Base-by-base conservation (phyloP, 1,140 invertebrate genomes). In the Microplitis mediator region DNA sequence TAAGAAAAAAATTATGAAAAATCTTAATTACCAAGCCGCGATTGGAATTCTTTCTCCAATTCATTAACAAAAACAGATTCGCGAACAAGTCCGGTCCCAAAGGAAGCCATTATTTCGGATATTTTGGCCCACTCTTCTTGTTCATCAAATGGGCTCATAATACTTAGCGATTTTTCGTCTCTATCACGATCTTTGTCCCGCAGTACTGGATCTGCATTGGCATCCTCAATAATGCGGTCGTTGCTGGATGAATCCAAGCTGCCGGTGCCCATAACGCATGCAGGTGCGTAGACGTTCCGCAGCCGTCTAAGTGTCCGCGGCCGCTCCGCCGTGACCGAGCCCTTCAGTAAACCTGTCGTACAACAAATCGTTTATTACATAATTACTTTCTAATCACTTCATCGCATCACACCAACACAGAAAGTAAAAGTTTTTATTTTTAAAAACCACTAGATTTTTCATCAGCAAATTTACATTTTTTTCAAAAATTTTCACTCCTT, bases 121-220 rank as follows among this genome's bases (percentile, higher is more conserved):
- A 98, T 97, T 86, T 97, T 96, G 1, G 95, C 94, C 94, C 96
- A 97, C 85, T 97, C 96, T 87, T 97, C 95, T 83, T 91, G 91
- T 80, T 97, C 95, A 88, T 97, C 95, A 84, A 97, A 95, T 0
- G 95, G 94, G 80, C 94, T 95, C 74, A 96, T 90, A 66, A 94
- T 91, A 13, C 92, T 93, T 64, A 93, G 86, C 4, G 90, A 90
- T 78, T 92, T 92, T 70, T 90, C 89, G 80, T 87, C 84, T 76
- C 81, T 77, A 79, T 85, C 75, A 85, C 84, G 80, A 61, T 85
- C 82, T 32, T 45, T 45, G 1, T 45, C 39, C 39, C 74, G 75
- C 76, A 84, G 34, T 52, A 75, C 72, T 74, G 81, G 81, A 72
- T 79, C 78, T 32, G 72, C 73, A 35, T 76, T 76, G 11, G 69